Base-by-base conservation (phyloP, 2,888 invertebrate genomes). In the Argyra leucocephala region DNA sequence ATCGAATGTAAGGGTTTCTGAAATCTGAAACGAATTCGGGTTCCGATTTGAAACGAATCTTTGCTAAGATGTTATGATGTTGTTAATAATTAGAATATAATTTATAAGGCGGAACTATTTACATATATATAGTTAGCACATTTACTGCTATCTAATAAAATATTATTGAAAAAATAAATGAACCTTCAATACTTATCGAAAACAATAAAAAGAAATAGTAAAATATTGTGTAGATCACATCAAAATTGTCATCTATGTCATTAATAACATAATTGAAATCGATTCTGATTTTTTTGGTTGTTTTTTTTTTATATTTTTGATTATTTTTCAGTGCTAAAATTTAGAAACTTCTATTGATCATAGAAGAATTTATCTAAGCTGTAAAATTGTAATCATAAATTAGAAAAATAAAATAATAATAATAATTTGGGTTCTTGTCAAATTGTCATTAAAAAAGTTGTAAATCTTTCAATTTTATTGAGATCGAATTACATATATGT, bases 201-300 rank as follows among this genome's bases (percentile, higher is more conserved):
- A 48, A 48, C 15, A 48, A 48, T 18, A 18, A 48, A 18, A 48
- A 48, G 18, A 48, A 48, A 18, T 48, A 18, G 18, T 48, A 48
- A 48, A 48, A 48, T 48, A 48, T 48, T 15, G 12, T 48, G 48
- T 48, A 48, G 48, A 48, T 48, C 48, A 48, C 18, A 48, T 48
- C 48, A 48, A 48, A 48, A 48, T 48, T 48, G 48, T 48, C 48
- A 48, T 48, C 48, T 48, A 48, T 48, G 48, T 48, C 48, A 48
- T 48, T 48, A 48, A 48, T 48, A 48, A 48, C 48, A 48, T 48
- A 48, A 48, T 48, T 48, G 48, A 48, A 48, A 48, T 48, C 48
- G 48, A 48, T 48, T 48, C 48, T 48, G 48, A 48, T 48, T 48
- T 48, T 48, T 48, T 9, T 48, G 12, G 9, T n/a, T 37, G 6